Evolutionary conservation across 2,888 invertebrate genomes (phyloP).

Genomic region (Troilus luridus): DNA sequence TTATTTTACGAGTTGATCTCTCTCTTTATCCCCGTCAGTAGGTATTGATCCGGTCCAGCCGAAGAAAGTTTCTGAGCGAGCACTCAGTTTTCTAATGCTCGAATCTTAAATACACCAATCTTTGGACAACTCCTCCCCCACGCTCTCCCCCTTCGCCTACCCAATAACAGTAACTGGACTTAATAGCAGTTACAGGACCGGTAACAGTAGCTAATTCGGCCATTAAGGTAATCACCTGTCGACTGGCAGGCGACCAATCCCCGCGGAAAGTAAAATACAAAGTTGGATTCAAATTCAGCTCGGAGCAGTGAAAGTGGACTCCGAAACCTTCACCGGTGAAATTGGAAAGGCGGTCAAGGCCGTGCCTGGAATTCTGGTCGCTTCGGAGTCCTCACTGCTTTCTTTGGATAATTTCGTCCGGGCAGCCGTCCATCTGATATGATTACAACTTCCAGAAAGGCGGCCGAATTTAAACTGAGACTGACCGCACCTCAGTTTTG

Average conservation of each 20-base stretch:
- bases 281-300: constrained; percentile 27
- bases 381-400: background rate
- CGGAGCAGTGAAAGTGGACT: constrained; percentile 30
- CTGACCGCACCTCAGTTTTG: background rate
- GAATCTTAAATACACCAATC: background rate
- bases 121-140: background rate
- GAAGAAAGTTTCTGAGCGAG: background rate
- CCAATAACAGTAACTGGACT: background rate
- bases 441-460: background rate
- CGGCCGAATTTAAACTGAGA: background rate
- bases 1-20: background rate
- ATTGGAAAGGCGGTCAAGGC: constrained; percentile 46
- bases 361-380: constrained; percentile 31
- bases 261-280: constrained; percentile 40
- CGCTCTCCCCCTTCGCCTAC: background rate
- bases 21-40: background rate
- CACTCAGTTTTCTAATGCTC: constrained; percentile 15
- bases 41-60: background rate
- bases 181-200: background rate
- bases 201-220: background rate
- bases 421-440: background rate
- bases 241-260: background rate
- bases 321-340: constrained; percentile 43
- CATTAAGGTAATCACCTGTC: background rate
- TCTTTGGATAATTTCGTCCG: background rate